Evolutionary conservation across 2,113 vertebrate species (phyloP), one percentile per base, ranked within the genome.

Genomic region (Pholis gunnellus): DNA sequence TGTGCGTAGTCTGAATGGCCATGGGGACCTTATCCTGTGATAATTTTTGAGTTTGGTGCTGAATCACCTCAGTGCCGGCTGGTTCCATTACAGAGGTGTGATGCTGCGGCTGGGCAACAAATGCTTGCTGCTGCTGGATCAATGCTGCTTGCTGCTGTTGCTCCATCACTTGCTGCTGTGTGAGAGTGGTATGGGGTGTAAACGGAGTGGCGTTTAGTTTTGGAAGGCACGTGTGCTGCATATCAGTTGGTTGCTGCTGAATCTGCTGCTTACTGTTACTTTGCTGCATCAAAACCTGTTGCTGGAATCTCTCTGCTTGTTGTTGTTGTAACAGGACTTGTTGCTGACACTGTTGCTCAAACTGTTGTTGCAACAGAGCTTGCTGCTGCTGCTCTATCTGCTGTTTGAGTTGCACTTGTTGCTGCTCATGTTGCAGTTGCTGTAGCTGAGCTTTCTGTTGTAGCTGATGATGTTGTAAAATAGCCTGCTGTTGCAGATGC

Each of bases 261-360:
- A 93, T 83, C 63, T 94, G 91, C 63, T 87, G 79, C 75, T 92
- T 88, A 60, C 69, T 85, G 68, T 81, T 86, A 25, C 50, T 91
- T 75, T 88, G 86, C 77, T 93, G 89, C 52, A 93, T 82, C 61
- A 83, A 72, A 29, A 85, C 87, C 13, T 95, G 88, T 50, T 91
- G 89, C 71, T 93, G 86, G 40, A 90, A 27, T 64, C 85, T 56
- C 65, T 92, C 91, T 6, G 86, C 83, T 73, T 89, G 88, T 67
- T 87, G 90, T 27, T 85, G 86, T 14, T 94, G 90, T 36, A 92
- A 85, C 31, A 91, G 71, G 31, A 91, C 80, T 60, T 95, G 93
- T 27, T 94, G 93, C 65, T 94, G 92, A 56, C 81, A 87, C 48
- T 89, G 85, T 70, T 94, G 89, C 76, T 94, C 92, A 22, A 93